These are phyloP conservation scores for Drosophila sp. DNA, from an alignment of 1,140 invertebrate species.

Conservation along the genomic window DNA sequence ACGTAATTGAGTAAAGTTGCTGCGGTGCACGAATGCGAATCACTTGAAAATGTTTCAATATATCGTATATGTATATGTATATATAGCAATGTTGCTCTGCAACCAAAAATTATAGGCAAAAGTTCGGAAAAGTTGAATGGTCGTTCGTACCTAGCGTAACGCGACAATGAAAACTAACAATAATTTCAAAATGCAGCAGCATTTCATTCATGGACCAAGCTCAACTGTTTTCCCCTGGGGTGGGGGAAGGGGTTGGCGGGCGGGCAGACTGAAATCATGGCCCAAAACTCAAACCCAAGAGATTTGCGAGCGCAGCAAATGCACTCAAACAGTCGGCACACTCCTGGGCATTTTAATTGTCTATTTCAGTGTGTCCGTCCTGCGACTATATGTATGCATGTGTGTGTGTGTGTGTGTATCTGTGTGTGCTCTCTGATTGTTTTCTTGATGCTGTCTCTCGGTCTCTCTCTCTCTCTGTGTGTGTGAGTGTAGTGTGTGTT, in stretches of 20 bases:
- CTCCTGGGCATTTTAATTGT: slow-evolving; percentile 77
- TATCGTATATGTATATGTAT: slow-evolving; percentile 36
- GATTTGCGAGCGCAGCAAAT: slow-evolving; percentile 56
- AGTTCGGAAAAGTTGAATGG: slow-evolving; percentile 17
- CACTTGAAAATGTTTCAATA: slow-evolving; percentile 79
- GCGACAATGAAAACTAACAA: slow-evolving; percentile 64
- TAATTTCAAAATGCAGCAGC: slow-evolving; percentile 53
- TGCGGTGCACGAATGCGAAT: slow-evolving; percentile 50
- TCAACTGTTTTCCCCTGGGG: slow-evolving; percentile 1
- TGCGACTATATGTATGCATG: background rate
- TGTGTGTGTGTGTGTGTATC: slow-evolving; percentile 19
- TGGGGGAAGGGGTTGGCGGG: background rate
- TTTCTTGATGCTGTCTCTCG: slow-evolving; percentile 30
- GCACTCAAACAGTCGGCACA: slow-evolving; percentile 63
- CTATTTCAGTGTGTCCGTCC: slow-evolving; percentile 36
- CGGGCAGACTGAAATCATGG: slow-evolving; percentile 65
- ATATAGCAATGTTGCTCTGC: slow-evolving; percentile 22
- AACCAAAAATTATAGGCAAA: slow-evolving; percentile 29
- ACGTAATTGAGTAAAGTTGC: slow-evolving; percentile 78
- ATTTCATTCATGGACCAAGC: background rate
- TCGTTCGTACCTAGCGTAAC: slow-evolving; percentile 12
- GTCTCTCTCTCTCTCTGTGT: background rate
- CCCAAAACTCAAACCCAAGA: slow-evolving; percentile 45
- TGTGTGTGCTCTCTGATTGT: slow-evolving; percentile 49
- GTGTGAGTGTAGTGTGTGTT: slow-evolving; percentile 16